Conservation (phyloP, 2,797 vertebrate genomes). For the Tadarida brasiliensis region DNA sequence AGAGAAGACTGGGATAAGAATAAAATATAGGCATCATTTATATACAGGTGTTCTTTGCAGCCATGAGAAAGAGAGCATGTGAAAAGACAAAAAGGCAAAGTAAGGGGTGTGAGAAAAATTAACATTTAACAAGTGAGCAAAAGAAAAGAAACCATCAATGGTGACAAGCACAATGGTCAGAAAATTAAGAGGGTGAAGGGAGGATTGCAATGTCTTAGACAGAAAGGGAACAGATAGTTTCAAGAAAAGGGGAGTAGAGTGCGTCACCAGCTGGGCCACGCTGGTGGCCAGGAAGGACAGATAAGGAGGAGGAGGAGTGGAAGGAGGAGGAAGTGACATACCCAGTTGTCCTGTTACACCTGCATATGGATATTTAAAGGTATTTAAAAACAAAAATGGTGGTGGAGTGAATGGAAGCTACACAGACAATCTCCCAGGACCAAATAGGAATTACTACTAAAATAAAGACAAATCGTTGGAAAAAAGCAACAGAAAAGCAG, state of each 20-base stretch:
- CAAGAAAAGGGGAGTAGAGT: neutral
- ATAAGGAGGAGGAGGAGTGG: too few species aligned
- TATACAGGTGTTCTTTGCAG: neutral
- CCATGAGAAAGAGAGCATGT: neutral
- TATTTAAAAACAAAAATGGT: too few species aligned
- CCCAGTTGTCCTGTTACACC: too few species aligned
- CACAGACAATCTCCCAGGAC: too few species aligned
- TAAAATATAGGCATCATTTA: neutral
- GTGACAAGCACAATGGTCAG: neutral
- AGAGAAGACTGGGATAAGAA: neutral
- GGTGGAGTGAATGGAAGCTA: too few species aligned
- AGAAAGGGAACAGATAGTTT: neutral
- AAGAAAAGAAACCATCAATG: neutral
- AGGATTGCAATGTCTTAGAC: neutral
- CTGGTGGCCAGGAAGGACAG: too few species aligned
- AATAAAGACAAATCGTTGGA: too few species aligned
- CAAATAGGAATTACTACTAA: too few species aligned
- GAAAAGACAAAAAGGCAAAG: neutral
- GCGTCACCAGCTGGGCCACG: too few species aligned
- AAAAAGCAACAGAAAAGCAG: too few species aligned
- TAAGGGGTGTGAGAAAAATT: neutral
- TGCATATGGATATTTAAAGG: too few species aligned
- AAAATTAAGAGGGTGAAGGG: neutral
- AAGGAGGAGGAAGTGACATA: too few species aligned
- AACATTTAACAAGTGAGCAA: neutral